phyloP scores from a whole-genome alignment of 2,797 vertebrate genomes.

The Alosa sapidissima region DNA sequence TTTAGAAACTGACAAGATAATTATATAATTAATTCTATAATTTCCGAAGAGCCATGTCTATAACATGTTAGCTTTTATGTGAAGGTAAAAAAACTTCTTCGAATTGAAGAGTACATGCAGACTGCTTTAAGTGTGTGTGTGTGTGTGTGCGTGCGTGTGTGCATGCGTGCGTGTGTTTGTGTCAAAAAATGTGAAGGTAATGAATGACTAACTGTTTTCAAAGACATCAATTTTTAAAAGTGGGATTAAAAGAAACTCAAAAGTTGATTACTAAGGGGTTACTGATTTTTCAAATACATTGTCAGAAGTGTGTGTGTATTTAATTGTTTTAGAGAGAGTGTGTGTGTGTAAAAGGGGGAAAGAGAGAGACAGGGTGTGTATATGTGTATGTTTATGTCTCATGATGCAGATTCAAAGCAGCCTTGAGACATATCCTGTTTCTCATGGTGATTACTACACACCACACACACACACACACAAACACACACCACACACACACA shows the following conservation, averaged over 20 bases:
- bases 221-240: neutral
- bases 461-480: neutral
- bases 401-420: neutral
- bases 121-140: neutral
- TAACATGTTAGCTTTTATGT: no score
- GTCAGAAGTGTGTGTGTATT: neutral
- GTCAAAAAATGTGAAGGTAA: neutral
- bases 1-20: no score
- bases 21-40: no score
- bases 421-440: neutral
- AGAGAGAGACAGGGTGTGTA: neutral
- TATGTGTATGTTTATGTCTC: neutral
- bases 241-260: neutral
- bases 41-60: no score
- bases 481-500: neutral
- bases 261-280: neutral
- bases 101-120: neutral
- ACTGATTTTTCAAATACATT: neutral
- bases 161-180: neutral
- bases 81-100: no score
- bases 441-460: neutral
- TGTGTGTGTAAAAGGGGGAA: neutral
- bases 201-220: neutral
- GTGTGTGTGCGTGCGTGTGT: neutral
- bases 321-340: neutral